Base-by-base conservation (phyloP, 2,888 invertebrate genomes). In the Aethes cnicana region DNA sequence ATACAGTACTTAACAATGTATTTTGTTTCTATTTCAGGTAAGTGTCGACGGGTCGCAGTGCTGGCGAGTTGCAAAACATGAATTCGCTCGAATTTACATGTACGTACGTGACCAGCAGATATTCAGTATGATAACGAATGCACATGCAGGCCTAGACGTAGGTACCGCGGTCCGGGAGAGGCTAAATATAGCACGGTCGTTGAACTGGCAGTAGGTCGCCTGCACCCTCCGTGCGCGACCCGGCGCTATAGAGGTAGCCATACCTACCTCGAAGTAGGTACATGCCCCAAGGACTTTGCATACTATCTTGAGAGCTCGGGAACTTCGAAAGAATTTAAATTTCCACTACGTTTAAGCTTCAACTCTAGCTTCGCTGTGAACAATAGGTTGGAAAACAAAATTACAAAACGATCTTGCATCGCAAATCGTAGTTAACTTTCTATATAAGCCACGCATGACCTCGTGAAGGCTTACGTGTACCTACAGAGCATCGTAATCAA, bases 101-200 rank as follows among this genome's bases (percentile, higher is more conserved):
- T 37, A 50, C 36, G 50, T 50, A 50, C 23, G 36, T 11, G 43
- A 28, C 26, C 8, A 12, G 57, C 8, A 12, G 57, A 55, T 49
- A 47, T 39, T 52, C 41, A 48, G 55, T 57, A 60, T 61, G 70
- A 72, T 76, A 76, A 72, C 68, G 68, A 74, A 70, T 81, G 78
- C 75, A 77, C 62, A 70, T 75, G 71, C 72, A 69, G 73, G 81
- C 50, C 62, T 64, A 59, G 46, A 21, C 9, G 21, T 12, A 16
- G 4, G 59, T 59, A 59, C 54, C 66, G 68, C 65, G 58, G 77
- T 68, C 68, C 69, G 61, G 62, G 62, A 67, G 56, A 55, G 55
- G 75, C 84, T 87, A 84, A 84, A 88, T 87, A 84, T 86, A 87
- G 72, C 70, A 57, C 81, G 86, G 86, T 77, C 85, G 75, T 67